Conservation (phyloP, 2,797 vertebrate genomes). For the Cuculus canorus region DNA sequence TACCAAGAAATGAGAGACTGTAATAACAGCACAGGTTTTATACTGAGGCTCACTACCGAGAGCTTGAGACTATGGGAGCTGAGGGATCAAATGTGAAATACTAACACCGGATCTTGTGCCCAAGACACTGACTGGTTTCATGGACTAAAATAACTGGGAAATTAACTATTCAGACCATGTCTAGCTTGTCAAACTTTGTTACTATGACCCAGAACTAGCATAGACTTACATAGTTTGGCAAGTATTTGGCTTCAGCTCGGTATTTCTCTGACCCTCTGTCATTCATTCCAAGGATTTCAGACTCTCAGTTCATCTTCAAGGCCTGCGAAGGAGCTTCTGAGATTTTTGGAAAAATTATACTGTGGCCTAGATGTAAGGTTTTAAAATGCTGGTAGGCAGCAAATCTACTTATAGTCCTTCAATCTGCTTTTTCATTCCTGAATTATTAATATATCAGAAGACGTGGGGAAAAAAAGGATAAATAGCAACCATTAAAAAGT, state of each 20-base stretch:
- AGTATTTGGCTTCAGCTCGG: not conserved
- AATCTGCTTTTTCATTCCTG: not conserved
- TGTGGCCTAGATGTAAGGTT: not conserved
- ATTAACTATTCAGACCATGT: conserved; percentile 2
- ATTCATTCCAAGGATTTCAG: not conserved
- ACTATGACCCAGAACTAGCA: not conserved
- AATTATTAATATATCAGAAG: not conserved
- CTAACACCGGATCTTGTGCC: not conserved
- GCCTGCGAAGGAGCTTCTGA: not conserved
- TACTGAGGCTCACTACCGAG: not conserved
- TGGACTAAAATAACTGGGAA: not conserved
- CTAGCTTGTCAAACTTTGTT: not conserved
- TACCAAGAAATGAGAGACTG: not conserved
- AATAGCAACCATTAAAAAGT: not conserved
- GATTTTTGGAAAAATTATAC: not conserved
- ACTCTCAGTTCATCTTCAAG: not conserved
- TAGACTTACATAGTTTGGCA: not conserved
- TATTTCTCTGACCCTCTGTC: not conserved
- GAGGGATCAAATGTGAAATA: not conserved
- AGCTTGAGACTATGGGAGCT: not conserved
- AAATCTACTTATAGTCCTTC: not conserved
- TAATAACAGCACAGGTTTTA: not conserved
- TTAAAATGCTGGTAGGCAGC: not conserved
- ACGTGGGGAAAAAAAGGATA: not conserved
- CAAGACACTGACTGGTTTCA: not conserved